Evolutionary conservation across 2,888 invertebrate genomes (phyloP), one percentile per base, ranked within the genome.

Genomic region (Agrotis segetum): DNA sequence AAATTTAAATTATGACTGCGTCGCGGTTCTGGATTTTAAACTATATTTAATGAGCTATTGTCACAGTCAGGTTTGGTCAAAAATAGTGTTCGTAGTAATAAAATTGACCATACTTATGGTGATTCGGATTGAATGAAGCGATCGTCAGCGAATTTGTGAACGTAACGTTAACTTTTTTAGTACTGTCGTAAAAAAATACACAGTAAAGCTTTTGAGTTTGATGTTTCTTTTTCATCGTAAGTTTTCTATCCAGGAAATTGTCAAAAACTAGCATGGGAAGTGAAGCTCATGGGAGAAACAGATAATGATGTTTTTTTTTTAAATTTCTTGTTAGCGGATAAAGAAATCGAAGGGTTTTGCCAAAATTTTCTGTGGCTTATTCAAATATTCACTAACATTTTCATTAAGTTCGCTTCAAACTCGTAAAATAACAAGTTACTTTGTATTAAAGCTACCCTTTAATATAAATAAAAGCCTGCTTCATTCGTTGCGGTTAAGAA

Each of bases 1-100:
- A 83, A 81, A 81, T 73, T 66, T 76, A 66, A 81, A 71, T 79
- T 85, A 81, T 75, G 69, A 67, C 71, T 52, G 53, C 61, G 61
- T 58, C 55, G 67, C 59, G 56, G 66, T 72, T 71, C 68, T 53
- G 71, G 56, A 21, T 14, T 73, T 70, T 64, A 59, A 74, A 65
- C 55, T 60, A 49, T 66, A 68, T 83, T 83, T 84, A 84, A 84
- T 81, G 62, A 84, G 65, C 47, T 67, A 75, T 78, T 77, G 72
- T 81, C 67, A 55, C 14, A 55, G 59, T 62, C 55, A 44, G 62
- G n/a, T 65, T 56, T 79, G 58, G 83, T 64, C 21, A 67, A 73
- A 72, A 71, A 19, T 40, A 13, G 4, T 52, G 21, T 67, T 58
- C 17, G n/a, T 29, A 44, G 62, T 9, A 60, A 83, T 80, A 83